Conservation (phyloP, 2,113 vertebrate species). For the Junco hyemalis region DNA sequence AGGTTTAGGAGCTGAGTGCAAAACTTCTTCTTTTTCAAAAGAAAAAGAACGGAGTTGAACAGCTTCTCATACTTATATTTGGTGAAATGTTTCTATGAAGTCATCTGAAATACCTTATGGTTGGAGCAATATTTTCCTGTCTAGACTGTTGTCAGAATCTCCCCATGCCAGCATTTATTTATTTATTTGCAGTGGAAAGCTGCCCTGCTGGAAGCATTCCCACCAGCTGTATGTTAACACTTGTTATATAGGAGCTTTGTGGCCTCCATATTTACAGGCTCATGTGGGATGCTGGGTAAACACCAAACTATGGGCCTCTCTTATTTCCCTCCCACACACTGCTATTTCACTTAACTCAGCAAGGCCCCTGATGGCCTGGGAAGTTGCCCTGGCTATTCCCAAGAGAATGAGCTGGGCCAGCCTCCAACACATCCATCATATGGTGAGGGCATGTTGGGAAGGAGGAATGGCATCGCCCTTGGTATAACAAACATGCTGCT, state of each 20-base stretch:
- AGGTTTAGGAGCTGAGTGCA: background rate
- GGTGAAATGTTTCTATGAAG: background rate
- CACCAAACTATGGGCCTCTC: background rate
- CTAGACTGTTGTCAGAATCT: slow-evolving; percentile 46
- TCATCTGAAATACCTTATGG: background rate
- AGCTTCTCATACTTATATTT: background rate
- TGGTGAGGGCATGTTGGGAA: background rate
- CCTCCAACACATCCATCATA: background rate
- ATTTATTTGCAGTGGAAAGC: slow-evolving; percentile 19
- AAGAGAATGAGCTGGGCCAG: background rate
- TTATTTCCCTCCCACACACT: background rate
- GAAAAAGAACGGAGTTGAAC: background rate
- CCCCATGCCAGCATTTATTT: background rate
- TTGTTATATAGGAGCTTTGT: background rate
- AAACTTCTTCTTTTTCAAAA: background rate
- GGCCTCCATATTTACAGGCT: background rate
- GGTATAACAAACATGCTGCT: background rate
- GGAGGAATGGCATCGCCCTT: background rate
- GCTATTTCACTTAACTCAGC: background rate
- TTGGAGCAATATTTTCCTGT: slow-evolving; percentile 43
- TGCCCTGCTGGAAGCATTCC: background rate
- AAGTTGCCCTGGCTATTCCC: background rate
- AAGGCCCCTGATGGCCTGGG: background rate
- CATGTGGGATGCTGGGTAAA: background rate
- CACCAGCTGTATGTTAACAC: background rate